Conservation (phyloP, 2,113 vertebrate species). For the Lepus timidus region DNA sequence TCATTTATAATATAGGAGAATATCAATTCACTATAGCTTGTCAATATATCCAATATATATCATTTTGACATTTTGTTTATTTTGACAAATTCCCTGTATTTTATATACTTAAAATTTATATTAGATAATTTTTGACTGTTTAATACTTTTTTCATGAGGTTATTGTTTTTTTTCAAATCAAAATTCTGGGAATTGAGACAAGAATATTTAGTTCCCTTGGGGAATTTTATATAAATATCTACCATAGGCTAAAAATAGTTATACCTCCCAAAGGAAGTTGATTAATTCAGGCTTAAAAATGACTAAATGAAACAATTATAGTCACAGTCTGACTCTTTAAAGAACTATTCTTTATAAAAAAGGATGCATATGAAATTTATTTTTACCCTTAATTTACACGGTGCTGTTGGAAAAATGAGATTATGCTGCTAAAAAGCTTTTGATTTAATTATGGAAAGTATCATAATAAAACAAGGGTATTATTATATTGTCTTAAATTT, state of each 20-base stretch:
- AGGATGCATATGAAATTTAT: neutral
- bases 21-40: neutral
- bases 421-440: slow-evolving; percentile 47
- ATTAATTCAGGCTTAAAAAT: slow-evolving; percentile 53
- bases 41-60: neutral
- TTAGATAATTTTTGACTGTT: neutral
- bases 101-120: slow-evolving; percentile 19
- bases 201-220: slow-evolving; percentile 53
- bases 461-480: neutral
- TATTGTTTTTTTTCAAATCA: neutral
- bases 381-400: neutral
- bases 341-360: slow-evolving; percentile 15
- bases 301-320: slow-evolving; percentile 63
- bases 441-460: slow-evolving; percentile 50
- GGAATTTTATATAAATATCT: slow-evolving; percentile 72
- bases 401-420: slow-evolving; percentile 51
- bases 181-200: slow-evolving; percentile 51
- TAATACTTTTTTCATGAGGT: neutral
- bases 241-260: slow-evolving; percentile 67
- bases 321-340: slow-evolving; percentile 47
- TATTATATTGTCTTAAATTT: slow-evolving; percentile 52
- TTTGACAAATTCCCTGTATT: slow-evolving; percentile 4
- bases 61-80: neutral
- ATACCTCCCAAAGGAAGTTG: slow-evolving; percentile 52
- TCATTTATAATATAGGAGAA: neutral